These are phyloP conservation scores for Pygoscelis antarcticus DNA, from an alignment of 2,113 vertebrate genomes.

Conservation along the genomic window DNA sequence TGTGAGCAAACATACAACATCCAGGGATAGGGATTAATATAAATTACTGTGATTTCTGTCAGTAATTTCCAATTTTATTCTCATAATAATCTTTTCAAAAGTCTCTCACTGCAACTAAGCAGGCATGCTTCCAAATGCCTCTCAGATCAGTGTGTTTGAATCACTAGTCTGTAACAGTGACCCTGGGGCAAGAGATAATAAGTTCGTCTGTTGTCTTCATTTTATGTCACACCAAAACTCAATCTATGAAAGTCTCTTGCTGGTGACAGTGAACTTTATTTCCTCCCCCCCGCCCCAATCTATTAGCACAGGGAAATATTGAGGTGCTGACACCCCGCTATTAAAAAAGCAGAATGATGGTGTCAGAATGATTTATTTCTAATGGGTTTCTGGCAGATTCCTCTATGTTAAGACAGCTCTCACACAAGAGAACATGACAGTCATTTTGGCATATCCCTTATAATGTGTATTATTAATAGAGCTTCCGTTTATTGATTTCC, in stretches of 20 bases:
- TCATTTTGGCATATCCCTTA: constrained; percentile 26
- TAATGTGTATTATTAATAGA: constrained; percentile 58
- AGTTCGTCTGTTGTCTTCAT: neutral
- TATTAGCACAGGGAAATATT: neutral
- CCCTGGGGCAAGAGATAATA: neutral
- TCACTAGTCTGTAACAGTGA: neutral
- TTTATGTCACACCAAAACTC: neutral
- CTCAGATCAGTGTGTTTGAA: neutral
- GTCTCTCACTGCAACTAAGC: neutral
- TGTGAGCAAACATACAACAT: neutral
- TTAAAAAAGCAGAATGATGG: constrained; percentile 5
- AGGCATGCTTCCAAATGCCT: neutral
- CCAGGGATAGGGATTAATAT: neutral
- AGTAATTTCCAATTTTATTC: neutral
- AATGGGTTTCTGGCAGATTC: constrained; percentile 9
- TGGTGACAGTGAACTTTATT: neutral
- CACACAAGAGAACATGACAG: constrained; percentile 22
- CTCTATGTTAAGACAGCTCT: neutral
- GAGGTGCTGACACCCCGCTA: neutral
- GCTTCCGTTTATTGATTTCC: constrained; percentile 61
- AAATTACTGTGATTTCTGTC: neutral
- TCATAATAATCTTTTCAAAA: neutral
- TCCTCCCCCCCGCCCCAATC: neutral
- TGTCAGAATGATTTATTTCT: constrained; percentile 58
- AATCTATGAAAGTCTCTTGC: neutral